Conservation (phyloP, 35 echinoderm and acorn worm species). For the Heliocidaris erythrogramma region DNA sequence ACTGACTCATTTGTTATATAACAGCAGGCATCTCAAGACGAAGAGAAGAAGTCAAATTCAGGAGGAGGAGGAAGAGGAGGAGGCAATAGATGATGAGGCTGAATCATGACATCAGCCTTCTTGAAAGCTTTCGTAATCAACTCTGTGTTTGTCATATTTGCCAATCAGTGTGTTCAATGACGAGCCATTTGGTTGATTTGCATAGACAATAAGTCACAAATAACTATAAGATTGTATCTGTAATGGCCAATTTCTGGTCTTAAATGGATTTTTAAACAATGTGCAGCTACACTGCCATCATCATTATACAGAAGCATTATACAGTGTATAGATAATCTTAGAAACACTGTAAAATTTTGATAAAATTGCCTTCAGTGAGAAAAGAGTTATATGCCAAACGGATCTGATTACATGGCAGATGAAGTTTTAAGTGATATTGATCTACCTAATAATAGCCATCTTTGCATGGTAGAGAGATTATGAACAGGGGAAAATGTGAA, state of each 20-base stretch:
- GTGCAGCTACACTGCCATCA: too few species aligned
- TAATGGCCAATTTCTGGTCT: too few species aligned
- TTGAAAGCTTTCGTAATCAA: background rate
- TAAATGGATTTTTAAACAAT: too few species aligned
- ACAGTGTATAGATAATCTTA: too few species aligned
- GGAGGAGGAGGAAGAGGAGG: background rate
- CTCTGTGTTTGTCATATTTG: background rate
- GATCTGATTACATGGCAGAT: too few species aligned
- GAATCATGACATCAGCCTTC: background rate
- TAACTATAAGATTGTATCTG: background rate
- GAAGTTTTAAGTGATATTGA: too few species aligned
- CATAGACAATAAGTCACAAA: background rate
- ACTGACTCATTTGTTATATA: conserved; percentile 30
- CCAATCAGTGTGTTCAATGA: background rate
- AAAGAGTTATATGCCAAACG: background rate
- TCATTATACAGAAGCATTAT: too few species aligned
- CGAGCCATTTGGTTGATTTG: background rate
- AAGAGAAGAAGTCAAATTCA: conserved; percentile 19
- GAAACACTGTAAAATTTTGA: too few species aligned
- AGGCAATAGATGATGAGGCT: background rate
- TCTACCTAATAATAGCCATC: background rate
- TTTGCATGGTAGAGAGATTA: background rate
- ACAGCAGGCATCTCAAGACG: conserved; percentile 34
- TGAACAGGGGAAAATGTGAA: background rate
- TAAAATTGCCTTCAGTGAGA: background rate